These are phyloP conservation scores for Branchinecta lynchi DNA, from an alignment of 1,140 invertebrate genomes.

Conservation along the genomic window DNA sequence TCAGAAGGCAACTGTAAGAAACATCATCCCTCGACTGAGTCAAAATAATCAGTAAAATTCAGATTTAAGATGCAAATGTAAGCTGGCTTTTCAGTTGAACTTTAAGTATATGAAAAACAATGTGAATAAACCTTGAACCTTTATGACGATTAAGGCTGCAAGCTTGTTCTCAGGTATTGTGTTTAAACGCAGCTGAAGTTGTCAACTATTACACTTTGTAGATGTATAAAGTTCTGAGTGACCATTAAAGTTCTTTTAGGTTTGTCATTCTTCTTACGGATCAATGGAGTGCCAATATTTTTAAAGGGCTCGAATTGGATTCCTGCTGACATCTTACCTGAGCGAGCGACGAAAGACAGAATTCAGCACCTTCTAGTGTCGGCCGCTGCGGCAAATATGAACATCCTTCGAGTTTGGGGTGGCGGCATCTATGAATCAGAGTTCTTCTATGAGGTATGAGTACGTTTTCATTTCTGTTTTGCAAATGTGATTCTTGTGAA, in stretches of 20 bases:
- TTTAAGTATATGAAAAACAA: too few relatives aligned
- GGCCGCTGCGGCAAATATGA: slow-evolving; percentile 66
- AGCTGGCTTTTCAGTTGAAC: too few relatives aligned
- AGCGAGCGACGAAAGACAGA: slow-evolving; percentile 42
- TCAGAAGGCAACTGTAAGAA: too few relatives aligned
- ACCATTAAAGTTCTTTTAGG: slow-evolving; percentile 33
- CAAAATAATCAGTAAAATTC: too few relatives aligned
- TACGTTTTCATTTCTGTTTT: too few relatives aligned
- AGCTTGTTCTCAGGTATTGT: too few relatives aligned
- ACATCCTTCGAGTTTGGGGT: slow-evolving; percentile 92
- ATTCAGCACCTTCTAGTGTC: slow-evolving; percentile 45
- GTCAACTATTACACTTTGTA: not conserved
- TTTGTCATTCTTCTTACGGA: slow-evolving; percentile 67
- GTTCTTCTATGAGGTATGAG: slow-evolving; percentile 63
- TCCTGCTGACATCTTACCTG: slow-evolving; percentile 72
- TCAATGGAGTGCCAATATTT: slow-evolving; percentile 81
- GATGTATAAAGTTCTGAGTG: slow-evolving; percentile 14
- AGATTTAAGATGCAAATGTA: too few relatives aligned
- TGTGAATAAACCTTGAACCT: too few relatives aligned
- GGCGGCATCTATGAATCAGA: slow-evolving; percentile 90
- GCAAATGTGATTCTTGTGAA: too few relatives aligned
- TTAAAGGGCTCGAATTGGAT: slow-evolving; percentile 95
- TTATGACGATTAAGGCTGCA: too few relatives aligned
- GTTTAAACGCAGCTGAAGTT: too few relatives aligned
- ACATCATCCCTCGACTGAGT: too few relatives aligned